Evolutionary conservation across 2,113 vertebrate genomes (phyloP), one percentile per base, ranked within the genome.

Genomic region (Nerophis lumbriciformis): DNA sequence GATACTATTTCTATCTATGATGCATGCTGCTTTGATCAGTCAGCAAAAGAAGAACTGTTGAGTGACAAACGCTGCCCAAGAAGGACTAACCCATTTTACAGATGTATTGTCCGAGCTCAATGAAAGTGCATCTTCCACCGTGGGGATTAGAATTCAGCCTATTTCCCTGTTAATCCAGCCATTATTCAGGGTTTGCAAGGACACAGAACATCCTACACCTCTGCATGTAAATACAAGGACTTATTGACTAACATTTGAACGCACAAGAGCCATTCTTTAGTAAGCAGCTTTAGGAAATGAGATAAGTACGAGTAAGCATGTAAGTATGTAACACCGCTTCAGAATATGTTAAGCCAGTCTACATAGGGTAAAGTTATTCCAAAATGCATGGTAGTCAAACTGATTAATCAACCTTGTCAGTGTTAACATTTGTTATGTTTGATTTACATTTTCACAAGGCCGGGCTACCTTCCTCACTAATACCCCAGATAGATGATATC

Each of bases 131-230:
- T 61, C 68, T 65, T 53, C 71, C 73, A 72, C 71, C 42, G 4
- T 2, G 39, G 64, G 83, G 75, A 85, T 85, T 82, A 82, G 71
- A 70, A 77, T 85, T 78, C 82, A 73, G 57, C 60, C 67, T 63
- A 53, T 53, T 61, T 66, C 65, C 67, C 50, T 67, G 61, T 71
- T 82, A 86, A 85, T 84, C 75, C 57, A 6, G 65, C 84, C 81
- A 79, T 83, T 82, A 79, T 61, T 86, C 75, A 77, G 71, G 68
- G 64, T 74, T 69, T 76, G 59, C 19, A 45, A 71, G 77, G 71
- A 81, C 63, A 73, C 36, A 61, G 48, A 65, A 70, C 65, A 67
- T 68, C 59, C 75, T 53, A 59, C 51, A 53, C 57, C 51, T 63
- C n/a, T 68, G 65, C 72, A 80, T 75, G 68, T 70, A 71, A 80